Evolutionary conservation across 1,140 invertebrate genomes (phyloP), one percentile per base, ranked within the genome.

Genomic region (Apis laboriosa): DNA sequence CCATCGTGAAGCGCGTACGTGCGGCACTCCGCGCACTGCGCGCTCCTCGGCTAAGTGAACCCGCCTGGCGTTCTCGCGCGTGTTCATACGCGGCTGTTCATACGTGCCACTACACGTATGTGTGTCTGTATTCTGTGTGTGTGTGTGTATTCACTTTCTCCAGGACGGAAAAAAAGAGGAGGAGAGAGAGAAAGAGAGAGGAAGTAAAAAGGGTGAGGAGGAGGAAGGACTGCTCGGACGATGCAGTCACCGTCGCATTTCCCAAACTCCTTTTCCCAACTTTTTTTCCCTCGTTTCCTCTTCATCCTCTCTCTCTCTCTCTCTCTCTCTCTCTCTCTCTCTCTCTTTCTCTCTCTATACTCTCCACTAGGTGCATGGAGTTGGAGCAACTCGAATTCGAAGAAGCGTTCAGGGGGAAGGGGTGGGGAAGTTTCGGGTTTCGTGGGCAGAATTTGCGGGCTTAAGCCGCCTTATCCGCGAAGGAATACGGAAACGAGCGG

Each of bases 1-100:
- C 86, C 86, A 87, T 86, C 86, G 76, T 51, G 82, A 66, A 70
- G 58, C 82, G 86, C 58, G 85, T 71, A 85, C 70, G 72, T 76
- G 77, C 77, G 67, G 17, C 34, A 43, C 74, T 60, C 56, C 80
- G 64, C 58, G 77, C 34, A 34, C 3, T 58, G 55, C n/a, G 67
- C 77, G 51, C 77, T 58, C 63, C 13, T 34, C 64, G 53, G n/a
- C n/a, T 75, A 75, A 75, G 68, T 24, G 68, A 55, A 77, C 80
- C 5, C 34, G 73, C 53, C 61, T 21, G 53, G 24, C 34, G 34
- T 53, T 43, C 43, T 63, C 80, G 60, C 80, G 86, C 81, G 77
- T 84, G 77, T 78, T 60, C 77, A 19, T 68, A 72, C 49, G 68
- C 28, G 28, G 34, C 28, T 58, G 80, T 13, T 49, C 71, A 11